A percentile compares a stretch with the other conserved stretches of the same genome.
Conservation (phyloP, 2,113 vertebrate genomes). For the Thryonomys swinderianus region DNA sequence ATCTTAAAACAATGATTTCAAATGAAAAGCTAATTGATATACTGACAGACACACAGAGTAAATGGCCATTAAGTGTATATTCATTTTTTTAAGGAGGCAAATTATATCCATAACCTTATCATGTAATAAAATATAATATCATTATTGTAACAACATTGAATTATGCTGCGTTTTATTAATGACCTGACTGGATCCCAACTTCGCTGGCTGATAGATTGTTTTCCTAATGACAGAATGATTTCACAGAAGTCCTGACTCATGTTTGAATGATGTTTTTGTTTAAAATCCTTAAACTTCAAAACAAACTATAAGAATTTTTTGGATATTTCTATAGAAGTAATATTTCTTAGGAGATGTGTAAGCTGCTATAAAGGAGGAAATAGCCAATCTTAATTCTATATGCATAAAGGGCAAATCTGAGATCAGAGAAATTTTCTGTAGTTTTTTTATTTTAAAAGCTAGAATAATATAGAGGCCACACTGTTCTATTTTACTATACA, state of each 20-base stretch:
- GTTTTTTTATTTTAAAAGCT: constrained; percentile 50
- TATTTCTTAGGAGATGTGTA: constrained; percentile 45
- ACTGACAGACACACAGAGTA: constrained; percentile 54
- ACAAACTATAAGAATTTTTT: not conserved
- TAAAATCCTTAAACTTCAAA: constrained; percentile 6
- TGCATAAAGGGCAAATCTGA: constrained; percentile 36
- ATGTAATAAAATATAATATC: constrained; percentile 66
- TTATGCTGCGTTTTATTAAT: constrained; percentile 65
- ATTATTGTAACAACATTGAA: constrained; percentile 65
- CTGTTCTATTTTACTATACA: constrained; percentile 30
- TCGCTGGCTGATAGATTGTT: not conserved
- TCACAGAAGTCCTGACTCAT: not conserved
- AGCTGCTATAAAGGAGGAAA: not conserved
- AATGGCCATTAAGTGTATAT: constrained; percentile 67
- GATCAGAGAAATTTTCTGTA: constrained; percentile 2
- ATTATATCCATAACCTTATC: constrained; percentile 67
- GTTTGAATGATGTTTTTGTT: not conserved
- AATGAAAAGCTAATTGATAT: constrained; percentile 60
- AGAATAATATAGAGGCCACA: constrained; percentile 4
- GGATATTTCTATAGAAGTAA: not conserved
- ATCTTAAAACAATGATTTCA: constrained; percentile 55
- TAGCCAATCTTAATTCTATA: not conserved
- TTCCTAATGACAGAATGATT: constrained; percentile 58
- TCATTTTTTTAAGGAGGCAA: constrained; percentile 67
- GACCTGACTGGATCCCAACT: constrained; percentile 57